phyloP scores from a whole-genome alignment of 2,113 vertebrate genomes.

The Sebastes schlegelii region DNA sequence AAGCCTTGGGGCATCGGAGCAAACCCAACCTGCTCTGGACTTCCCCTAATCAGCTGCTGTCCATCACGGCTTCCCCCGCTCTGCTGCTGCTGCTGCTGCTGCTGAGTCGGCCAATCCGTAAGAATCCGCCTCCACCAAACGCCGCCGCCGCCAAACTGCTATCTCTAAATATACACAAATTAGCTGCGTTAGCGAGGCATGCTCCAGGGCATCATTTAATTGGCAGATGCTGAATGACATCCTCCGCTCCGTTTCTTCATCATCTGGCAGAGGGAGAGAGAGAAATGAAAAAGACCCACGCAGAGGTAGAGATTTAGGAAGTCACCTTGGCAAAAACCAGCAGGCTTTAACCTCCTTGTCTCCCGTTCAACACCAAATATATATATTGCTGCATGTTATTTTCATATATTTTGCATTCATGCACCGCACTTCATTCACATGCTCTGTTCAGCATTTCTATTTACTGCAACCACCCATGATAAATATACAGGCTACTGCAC shows the following conservation, averaged over 20 bases:
- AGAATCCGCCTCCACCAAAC: conserved; percentile 25
- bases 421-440: neutral
- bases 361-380: neutral
- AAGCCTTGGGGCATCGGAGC: conserved; percentile 68
- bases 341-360: conserved; percentile 20
- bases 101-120: conserved; percentile 41
- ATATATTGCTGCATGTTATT: neutral
- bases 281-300: conserved; percentile 19
- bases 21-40: conserved; percentile 62
- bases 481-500: neutral
- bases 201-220: conserved; percentile 81
- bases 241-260: conserved; percentile 36
- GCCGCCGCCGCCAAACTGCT: conserved; percentile 23
- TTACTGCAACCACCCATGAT: neutral
- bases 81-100: conserved; percentile 10
- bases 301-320: conserved; percentile 35
- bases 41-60: conserved; percentile 79
- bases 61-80: conserved; percentile 64
- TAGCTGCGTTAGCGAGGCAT: conserved; percentile 56
- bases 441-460: neutral
- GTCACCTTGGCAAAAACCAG: conserved; percentile 54
- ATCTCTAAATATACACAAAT: conserved; percentile 74
- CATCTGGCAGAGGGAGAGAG: conserved; percentile 36
- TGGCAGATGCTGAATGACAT: conserved; percentile 69
- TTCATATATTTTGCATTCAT: conserved; percentile 28